A percentile compares a stretch with the other conserved stretches of the same genome.
Conservation (phyloP, 2,113 vertebrate genomes). For the Galbula dea region DNA sequence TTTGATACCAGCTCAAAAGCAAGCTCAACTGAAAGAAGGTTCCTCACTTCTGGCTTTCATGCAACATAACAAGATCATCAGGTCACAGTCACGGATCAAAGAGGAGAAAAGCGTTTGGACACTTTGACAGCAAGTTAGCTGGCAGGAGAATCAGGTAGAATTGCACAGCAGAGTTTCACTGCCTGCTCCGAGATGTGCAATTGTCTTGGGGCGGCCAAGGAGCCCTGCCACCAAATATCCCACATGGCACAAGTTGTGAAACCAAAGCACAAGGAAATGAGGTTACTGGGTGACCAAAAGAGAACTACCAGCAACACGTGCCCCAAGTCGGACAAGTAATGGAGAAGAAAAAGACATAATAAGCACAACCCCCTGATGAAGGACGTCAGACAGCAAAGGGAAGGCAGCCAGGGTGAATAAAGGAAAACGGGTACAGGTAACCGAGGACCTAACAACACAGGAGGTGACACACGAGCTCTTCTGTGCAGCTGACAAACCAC, state of each 20-base stretch:
- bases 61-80: background rate
- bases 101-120: background rate
- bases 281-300: no score
- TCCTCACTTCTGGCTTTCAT: background rate
- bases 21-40: background rate
- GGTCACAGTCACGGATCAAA: background rate
- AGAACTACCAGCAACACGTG: background rate
- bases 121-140: background rate
- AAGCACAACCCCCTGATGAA: rapidly evolving
- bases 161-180: background rate
- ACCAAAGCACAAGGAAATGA: background rate
- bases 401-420: background rate
- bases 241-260: rapidly evolving
- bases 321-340: rapidly evolving
- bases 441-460: rapidly evolving
- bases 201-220: rapidly evolving
- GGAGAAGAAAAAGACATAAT: background rate
- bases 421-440: rapidly evolving
- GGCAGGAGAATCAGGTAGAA: background rate
- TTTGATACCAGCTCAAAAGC: background rate
- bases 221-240: rapidly evolving
- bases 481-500: rapidly evolving
- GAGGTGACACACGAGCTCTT: background rate
- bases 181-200: background rate
- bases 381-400: rapidly evolving